These are phyloP conservation scores for Sitodiplosis mosellana DNA, from an alignment of 1,140 invertebrate species.

Conservation along the genomic window DNA sequence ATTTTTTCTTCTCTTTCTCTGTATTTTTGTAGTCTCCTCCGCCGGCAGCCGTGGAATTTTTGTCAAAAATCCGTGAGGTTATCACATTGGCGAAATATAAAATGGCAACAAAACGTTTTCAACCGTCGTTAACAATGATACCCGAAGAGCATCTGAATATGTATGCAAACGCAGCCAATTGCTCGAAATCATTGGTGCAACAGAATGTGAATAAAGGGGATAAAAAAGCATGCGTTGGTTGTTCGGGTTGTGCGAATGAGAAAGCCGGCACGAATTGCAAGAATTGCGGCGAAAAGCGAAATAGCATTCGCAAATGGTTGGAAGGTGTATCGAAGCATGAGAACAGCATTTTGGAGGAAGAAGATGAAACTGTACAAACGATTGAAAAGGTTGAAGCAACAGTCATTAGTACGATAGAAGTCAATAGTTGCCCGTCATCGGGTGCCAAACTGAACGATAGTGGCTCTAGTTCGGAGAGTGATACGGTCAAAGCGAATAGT, in stretches of 20 bases:
- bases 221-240: conserved; percentile 34
- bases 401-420: too few relatives aligned
- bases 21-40: conserved; percentile 49
- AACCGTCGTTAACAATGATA: conserved; percentile 58
- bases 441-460: background rate
- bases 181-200: conserved; percentile 14
- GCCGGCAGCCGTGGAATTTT: conserved; percentile 67
- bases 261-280: conserved; percentile 20
- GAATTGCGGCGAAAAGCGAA: conserved; percentile 40
- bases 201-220: conserved; percentile 33
- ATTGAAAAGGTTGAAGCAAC: too few relatives aligned
- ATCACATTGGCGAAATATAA: conserved; percentile 73
- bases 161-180: background rate
- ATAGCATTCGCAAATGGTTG: conserved; percentile 56
- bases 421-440: too few relatives aligned
- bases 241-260: conserved; percentile 38
- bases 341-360: background rate
- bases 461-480: background rate
- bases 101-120: conserved; percentile 60
- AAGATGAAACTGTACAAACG: background rate
- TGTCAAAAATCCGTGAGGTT: conserved; percentile 71
- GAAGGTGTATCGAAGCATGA: conserved; percentile 42
- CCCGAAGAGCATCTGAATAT: conserved; percentile 48
- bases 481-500: conserved; percentile 1
- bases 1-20: background rate